Evolutionary conservation across 2,113 vertebrate species (phyloP).

Genomic region (Charadrius vociferus): DNA sequence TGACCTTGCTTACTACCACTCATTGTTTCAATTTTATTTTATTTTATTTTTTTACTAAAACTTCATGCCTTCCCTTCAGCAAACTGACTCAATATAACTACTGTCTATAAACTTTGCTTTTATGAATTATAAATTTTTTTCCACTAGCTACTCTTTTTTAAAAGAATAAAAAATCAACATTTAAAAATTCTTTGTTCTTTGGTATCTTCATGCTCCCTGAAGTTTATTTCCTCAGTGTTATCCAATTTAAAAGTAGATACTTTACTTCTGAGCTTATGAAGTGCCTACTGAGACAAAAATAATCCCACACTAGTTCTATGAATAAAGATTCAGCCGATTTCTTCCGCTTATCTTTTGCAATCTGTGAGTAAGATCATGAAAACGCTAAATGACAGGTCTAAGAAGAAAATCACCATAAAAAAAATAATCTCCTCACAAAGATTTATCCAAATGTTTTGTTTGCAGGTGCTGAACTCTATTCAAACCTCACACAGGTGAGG

Average conservation of each 20-base stretch:
- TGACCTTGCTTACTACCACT: neutral
- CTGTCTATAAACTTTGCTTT: neutral
- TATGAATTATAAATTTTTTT: neutral
- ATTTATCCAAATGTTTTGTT: neutral
- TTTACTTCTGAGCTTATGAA: neutral
- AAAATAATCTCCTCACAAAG: neutral
- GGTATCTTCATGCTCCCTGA: neutral
- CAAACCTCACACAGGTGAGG: neutral
- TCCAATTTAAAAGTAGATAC: neutral
- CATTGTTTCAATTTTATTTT: neutral
- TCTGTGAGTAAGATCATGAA: neutral
- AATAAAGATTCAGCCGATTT: neutral
- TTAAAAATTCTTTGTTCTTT: neutral
- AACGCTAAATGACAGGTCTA: neutral
- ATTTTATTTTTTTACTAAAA: neutral
- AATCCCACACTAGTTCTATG: neutral
- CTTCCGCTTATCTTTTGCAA: neutral
- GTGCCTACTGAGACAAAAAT: conserved; percentile 31
- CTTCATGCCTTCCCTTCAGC: neutral
- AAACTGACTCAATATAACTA: neutral
- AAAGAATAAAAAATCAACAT: neutral
- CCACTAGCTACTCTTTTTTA: neutral
- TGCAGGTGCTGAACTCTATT: neutral
- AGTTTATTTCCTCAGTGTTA: neutral
- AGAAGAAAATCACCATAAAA: neutral